Conservation (phyloP, 1,140 invertebrate species). For the Homarus americanus region DNA sequence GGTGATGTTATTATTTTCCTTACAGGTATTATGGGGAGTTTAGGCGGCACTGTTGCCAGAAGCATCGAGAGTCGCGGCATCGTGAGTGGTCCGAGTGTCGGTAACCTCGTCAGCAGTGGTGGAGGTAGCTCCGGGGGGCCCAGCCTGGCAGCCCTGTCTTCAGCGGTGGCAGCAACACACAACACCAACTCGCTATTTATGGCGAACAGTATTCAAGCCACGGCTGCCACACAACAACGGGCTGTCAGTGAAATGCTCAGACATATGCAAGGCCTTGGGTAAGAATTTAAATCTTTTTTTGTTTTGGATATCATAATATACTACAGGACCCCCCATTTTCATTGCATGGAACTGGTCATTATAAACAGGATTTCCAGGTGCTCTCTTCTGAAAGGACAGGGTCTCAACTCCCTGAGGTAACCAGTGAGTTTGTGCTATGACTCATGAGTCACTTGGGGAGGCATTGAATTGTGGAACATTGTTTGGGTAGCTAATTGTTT, state of each 20-base stretch:
- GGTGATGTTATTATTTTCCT: background rate
- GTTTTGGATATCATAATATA: too few relatives aligned
- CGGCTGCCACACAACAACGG: slow-evolving; percentile 52
- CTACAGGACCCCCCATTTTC: too few relatives aligned
- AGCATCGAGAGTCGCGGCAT: slow-evolving; percentile 70
- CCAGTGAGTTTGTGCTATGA: too few relatives aligned
- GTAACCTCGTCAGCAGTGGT: slow-evolving; percentile 56
- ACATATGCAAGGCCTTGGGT: slow-evolving; percentile 61
- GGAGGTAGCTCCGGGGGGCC: slow-evolving; percentile 57
- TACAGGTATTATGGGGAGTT: slow-evolving; percentile 71
- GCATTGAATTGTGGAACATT: too few relatives aligned
- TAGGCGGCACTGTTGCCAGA: slow-evolving; percentile 71
- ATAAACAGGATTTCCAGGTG: too few relatives aligned
- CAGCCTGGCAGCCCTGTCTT: slow-evolving; percentile 66
- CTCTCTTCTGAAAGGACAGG: too few relatives aligned
- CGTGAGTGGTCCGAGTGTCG: slow-evolving; percentile 59
- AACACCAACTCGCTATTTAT: slow-evolving; percentile 62
- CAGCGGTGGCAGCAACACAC: slow-evolving; percentile 67
- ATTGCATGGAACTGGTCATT: too few relatives aligned
- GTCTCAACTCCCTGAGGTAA: too few relatives aligned
- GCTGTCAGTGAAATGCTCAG: slow-evolving; percentile 64
- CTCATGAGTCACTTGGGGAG: too few relatives aligned
- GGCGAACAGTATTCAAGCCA: slow-evolving; percentile 58
- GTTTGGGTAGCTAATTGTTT: too few relatives aligned
- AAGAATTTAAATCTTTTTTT: background rate